phyloP scores from a whole-genome alignment of 1,140 invertebrate species.

The Drosophila nikananu region DNA sequence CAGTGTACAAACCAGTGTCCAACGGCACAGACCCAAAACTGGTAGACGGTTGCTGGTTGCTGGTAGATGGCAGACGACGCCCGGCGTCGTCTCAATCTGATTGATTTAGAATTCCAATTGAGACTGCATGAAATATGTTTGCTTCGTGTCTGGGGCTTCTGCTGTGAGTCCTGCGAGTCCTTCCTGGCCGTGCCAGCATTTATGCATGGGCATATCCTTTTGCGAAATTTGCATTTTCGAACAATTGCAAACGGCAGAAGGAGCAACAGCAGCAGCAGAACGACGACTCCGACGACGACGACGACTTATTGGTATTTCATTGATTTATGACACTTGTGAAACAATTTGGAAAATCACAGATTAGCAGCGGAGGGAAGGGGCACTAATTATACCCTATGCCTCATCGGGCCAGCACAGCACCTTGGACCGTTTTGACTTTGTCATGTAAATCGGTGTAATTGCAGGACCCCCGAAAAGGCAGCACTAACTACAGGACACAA shows the following conservation, averaged over 20 bases:
- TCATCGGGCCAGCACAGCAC: constrained; percentile 48
- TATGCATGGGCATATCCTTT: constrained; percentile 81
- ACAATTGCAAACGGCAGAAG: constrained; percentile 70
- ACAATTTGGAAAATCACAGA: constrained; percentile 85
- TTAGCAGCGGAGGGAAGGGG: constrained; percentile 50
- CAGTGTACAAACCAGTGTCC: constrained; percentile 10
- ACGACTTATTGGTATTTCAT: constrained; percentile 85
- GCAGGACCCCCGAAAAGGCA: neutral
- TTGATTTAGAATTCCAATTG: constrained; percentile 85
- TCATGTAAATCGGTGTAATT: constrained; percentile 56
- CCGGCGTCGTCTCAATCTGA: constrained; percentile 82
- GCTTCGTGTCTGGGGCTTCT: constrained; percentile 66
- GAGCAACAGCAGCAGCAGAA: constrained; percentile 19
- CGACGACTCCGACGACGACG: constrained; percentile 38
- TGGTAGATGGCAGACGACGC: constrained; percentile 11
- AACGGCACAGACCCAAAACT: constrained; percentile 28
- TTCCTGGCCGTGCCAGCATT: constrained; percentile 48
- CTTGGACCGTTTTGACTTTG: constrained; percentile 47
- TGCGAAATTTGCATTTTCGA: constrained; percentile 82
- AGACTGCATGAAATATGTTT: constrained; percentile 84
- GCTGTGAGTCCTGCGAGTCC: constrained; percentile 40
- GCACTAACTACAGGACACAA: constrained; percentile 32
- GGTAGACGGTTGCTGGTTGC: constrained; percentile 1
- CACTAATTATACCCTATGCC: constrained; percentile 73
- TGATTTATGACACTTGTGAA: constrained; percentile 85